Percentiles rank a stretch among this genome's conserved stretches.
phyloP scores from a whole-genome alignment of 2,113 vertebrate genomes.

The Tragelaphus scriptus region DNA sequence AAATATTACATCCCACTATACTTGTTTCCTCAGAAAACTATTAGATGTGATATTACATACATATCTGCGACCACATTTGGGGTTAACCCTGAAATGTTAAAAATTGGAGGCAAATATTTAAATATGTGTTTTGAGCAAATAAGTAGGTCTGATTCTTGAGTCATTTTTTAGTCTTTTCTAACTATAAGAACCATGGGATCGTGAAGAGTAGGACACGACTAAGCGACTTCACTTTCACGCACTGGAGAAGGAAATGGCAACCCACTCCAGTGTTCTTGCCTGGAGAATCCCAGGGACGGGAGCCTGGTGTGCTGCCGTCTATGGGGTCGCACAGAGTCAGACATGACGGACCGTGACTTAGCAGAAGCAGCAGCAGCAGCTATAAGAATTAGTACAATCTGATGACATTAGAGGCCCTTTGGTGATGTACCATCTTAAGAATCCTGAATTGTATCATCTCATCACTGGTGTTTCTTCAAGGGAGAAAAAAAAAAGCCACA shows the following conservation, averaged over 20 bases:
- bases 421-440: not conserved
- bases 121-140: not conserved
- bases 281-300: too few relatives aligned
- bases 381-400: not conserved
- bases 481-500: not conserved
- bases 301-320: too few relatives aligned
- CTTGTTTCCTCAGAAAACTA: not conserved
- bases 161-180: not conserved
- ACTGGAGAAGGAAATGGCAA: not conserved
- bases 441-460: not conserved
- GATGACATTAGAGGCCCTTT: not conserved
- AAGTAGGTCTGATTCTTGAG: not conserved
- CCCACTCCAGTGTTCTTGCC: too few relatives aligned
- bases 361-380: too few relatives aligned
- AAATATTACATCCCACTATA: not conserved
- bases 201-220: fast-evolving
- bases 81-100: not conserved
- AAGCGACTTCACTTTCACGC: too few relatives aligned
- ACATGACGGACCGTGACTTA: fast-evolving
- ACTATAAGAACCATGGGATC: not conserved
- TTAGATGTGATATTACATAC: not conserved
- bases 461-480: not conserved
- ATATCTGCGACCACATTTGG: not conserved
- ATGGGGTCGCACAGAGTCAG: too few relatives aligned
- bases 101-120: not conserved